phyloP scores from a whole-genome alignment of 2,113 vertebrate species.

The Enhydra lutris region DNA sequence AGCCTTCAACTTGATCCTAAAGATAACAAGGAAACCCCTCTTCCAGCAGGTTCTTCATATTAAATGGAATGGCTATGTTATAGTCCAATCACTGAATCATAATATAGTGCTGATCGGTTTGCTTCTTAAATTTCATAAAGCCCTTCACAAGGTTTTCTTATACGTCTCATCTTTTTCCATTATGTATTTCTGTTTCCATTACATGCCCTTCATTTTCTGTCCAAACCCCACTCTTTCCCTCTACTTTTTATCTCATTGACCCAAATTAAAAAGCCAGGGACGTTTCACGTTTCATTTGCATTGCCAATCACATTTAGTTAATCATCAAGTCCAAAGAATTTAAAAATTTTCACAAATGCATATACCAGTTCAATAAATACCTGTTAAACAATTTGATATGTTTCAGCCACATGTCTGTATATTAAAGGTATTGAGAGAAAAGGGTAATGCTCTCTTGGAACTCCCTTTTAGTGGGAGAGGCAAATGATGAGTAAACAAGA shows the following conservation, averaged over 20 bases:
- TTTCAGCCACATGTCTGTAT: neutral
- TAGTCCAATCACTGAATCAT: neutral
- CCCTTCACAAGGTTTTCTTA: neutral
- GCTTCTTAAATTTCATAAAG: neutral
- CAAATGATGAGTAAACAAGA: neutral
- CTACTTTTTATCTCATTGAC: neutral
- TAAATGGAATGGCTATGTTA: neutral
- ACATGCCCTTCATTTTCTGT: neutral
- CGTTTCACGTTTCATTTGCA: neutral
- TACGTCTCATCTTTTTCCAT: neutral
- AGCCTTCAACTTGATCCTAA: neutral
- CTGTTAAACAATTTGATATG: neutral
- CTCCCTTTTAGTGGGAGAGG: neutral
- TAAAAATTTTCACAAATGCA: neutral
- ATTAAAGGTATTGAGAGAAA: neutral
- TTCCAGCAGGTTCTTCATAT: neutral
- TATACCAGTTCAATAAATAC: neutral
- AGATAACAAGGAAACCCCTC: neutral
- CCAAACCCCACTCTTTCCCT: neutral
- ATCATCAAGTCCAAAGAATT: neutral
- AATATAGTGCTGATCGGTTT: neutral
- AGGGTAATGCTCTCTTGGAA: neutral
- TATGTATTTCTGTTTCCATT: neutral
- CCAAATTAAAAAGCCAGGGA: neutral
- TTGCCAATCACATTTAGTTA: neutral